Evolutionary conservation across 2,797 vertebrate genomes (phyloP).

Genomic region (Chiloscyllium punctatum): DNA sequence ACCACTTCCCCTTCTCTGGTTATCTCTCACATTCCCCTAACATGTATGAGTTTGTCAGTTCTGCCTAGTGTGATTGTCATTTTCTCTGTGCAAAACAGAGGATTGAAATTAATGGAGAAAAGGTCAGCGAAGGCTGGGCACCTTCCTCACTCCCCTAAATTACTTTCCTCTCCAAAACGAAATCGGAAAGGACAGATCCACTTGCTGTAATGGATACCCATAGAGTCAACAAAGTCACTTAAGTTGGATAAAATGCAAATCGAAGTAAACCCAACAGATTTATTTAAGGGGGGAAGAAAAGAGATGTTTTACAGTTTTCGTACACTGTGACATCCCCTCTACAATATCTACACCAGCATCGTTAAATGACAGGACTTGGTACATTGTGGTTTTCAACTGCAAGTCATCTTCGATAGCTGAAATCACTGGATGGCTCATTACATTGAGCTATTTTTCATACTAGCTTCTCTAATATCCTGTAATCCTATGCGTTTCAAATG

Average conservation of each 20-base stretch:
- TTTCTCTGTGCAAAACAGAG: slow-evolving; percentile 52
- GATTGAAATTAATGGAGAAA: slow-evolving; percentile 78
- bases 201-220: slow-evolving; percentile 43
- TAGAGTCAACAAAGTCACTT: slow-evolving; percentile 32
- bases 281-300: neutral
- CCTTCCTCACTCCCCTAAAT: slow-evolving; percentile 62
- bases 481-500: slow-evolving; percentile 85
- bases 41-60: slow-evolving; percentile 69
- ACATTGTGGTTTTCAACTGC: slow-evolving; percentile 48
- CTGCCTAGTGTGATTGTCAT: slow-evolving; percentile 64
- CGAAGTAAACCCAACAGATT: neutral
- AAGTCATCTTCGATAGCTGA: slow-evolving; percentile 90
- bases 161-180: slow-evolving; percentile 59
- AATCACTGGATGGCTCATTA: slow-evolving; percentile 87
- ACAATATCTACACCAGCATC: neutral
- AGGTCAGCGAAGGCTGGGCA: slow-evolving; percentile 72
- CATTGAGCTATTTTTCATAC: slow-evolving; percentile 86
- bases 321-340: neutral
- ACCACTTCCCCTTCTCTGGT: neutral
- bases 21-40: neutral
- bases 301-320: neutral
- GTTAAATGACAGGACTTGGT: slow-evolving; percentile 14
- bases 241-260: slow-evolving; percentile 32
- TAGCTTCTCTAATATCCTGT: slow-evolving; percentile 81
- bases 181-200: slow-evolving; percentile 66